Base-by-base conservation (phyloP, 35 echinoderm and acorn worm genomes). In the Hemicentrotus pulcherrimus region DNA sequence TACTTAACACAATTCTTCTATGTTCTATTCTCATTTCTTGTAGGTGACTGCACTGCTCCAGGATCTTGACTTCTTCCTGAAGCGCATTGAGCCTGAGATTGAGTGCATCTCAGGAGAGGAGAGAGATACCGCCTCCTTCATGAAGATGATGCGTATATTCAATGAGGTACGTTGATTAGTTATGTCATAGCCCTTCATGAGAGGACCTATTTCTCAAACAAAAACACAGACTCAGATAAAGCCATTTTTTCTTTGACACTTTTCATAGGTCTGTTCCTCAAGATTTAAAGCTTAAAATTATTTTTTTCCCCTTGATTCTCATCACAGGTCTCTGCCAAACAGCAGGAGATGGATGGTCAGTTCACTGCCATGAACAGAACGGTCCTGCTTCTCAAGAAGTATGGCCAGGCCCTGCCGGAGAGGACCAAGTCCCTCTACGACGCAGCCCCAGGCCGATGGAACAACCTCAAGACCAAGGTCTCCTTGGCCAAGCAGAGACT, bases 121-220 rank as follows among this genome's bases (percentile, higher is more conserved):
- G 48, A 97, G 98, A 94, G 98, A 99, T 94, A 99, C 98, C 0
- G 97, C 98, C 31, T 99, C 98, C 31, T 99, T 99, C 88, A 99
- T 99, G 98, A 98, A 96, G 94, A 99, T 99, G 98, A 99, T 99
- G 98, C 96, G 98, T 31, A 96, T 99, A 86, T 99, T 99, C 91
- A 99, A 99, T 95, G 97, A 97, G 96, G 97, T 98, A 35, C 86
- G 89, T 41, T 41, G 35, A n/a, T n/a, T n/a, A n/a, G n/a, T n/a
- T n/a, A n/a, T n/a, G n/a, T n/a, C n/a, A n/a, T n/a, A n/a, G n/a
- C n/a, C n/a, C n/a, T n/a, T n/a, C n/a, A n/a, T n/a, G n/a, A n/a
- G n/a, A n/a, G n/a, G n/a, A n/a, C n/a, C n/a, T n/a, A n/a, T n/a
- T n/a, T n/a, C n/a, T n/a, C n/a, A n/a, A n/a, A n/a, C n/a, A n/a